Evolutionary conservation across 2,888 invertebrate genomes (phyloP).

Genomic region (Gari tellinella): DNA sequence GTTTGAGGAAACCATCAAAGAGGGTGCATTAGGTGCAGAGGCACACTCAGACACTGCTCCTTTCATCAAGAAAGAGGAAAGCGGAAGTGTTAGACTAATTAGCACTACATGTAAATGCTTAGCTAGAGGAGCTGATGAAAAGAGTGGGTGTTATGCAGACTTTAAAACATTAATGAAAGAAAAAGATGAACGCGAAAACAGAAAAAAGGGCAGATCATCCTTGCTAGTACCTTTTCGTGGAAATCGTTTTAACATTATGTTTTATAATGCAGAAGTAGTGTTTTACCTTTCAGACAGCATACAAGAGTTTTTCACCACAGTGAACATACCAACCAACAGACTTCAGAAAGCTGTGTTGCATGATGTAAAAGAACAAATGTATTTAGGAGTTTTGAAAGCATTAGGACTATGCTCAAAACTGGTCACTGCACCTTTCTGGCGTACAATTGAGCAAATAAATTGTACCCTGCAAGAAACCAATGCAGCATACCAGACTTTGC

Average conservation of each 20-base stretch:
- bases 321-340: slow-evolving; percentile 9
- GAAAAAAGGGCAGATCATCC: not conserved
- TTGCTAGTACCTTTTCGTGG: slow-evolving; percentile 22
- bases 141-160: slow-evolving; percentile 23
- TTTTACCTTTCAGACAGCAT: slow-evolving; percentile 24
- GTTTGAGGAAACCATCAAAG: slow-evolving; percentile 25
- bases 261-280: slow-evolving; percentile 35
- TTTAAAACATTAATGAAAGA: slow-evolving; percentile 20
- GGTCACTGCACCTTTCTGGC: slow-evolving; percentile 45
- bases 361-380: slow-evolving; percentile 22
- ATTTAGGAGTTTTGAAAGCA: slow-evolving; percentile 26
- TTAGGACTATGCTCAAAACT: slow-evolving; percentile 43
- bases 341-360: slow-evolving; percentile 40
- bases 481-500: slow-evolving; percentile 27
- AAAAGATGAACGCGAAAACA: slow-evolving; percentile 14
- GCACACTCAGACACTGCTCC: slow-evolving; percentile 8
- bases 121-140: slow-evolving; percentile 18
- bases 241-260: slow-evolving; percentile 35
- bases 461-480: slow-evolving; percentile 39
- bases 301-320: slow-evolving; percentile 19
- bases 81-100: slow-evolving; percentile 3
- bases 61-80: slow-evolving; percentile 25
- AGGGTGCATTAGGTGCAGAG: slow-evolving; percentile 17
- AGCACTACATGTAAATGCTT: slow-evolving; percentile 24
- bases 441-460: slow-evolving; percentile 34